Conservation (phyloP, 2,888 invertebrate genomes). For the Tipula unca region DNA sequence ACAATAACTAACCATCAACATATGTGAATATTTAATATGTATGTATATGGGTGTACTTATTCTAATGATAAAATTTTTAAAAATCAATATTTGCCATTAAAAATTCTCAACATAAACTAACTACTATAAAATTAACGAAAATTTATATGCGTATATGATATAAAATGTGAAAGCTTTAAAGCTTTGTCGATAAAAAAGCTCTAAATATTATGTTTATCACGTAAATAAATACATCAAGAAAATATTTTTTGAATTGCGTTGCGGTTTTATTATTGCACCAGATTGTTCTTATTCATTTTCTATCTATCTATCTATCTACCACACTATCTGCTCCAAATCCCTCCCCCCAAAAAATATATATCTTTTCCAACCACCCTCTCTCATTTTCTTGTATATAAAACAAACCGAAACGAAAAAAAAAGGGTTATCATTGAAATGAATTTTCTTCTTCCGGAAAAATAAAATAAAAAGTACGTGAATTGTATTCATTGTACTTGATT, state of each 20-base stretch:
- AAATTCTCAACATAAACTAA: not conserved
- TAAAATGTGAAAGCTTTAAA: not conserved
- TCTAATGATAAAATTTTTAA: not conserved
- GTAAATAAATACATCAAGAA: conserved; percentile 18
- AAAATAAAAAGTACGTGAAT: conserved; percentile 17
- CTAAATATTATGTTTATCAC: conserved; percentile 17
- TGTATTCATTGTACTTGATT: conserved; percentile 16
- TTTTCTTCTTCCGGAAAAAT: not conserved
- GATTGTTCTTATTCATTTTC: conserved; percentile 10
- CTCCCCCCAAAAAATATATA: not conserved
- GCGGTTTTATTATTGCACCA: conserved; percentile 20
- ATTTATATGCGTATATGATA: not conserved
- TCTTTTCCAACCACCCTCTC: not conserved
- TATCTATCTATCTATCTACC: not conserved
- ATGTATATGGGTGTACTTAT: not conserved
- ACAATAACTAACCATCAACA: not conserved
- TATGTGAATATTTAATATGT: too few relatives aligned
- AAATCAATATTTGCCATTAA: not conserved
- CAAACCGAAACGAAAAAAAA: not conserved
- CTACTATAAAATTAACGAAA: not conserved
- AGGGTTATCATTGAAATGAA: conserved; percentile 8
- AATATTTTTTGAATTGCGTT: conserved; percentile 10
- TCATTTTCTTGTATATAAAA: not conserved
- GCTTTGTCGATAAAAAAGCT: not conserved
- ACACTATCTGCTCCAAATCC: not conserved